Evolutionary conservation across 2,113 vertebrate species (phyloP), one percentile per base, ranked within the genome.

Genomic region (Gymnarchus niloticus): DNA sequence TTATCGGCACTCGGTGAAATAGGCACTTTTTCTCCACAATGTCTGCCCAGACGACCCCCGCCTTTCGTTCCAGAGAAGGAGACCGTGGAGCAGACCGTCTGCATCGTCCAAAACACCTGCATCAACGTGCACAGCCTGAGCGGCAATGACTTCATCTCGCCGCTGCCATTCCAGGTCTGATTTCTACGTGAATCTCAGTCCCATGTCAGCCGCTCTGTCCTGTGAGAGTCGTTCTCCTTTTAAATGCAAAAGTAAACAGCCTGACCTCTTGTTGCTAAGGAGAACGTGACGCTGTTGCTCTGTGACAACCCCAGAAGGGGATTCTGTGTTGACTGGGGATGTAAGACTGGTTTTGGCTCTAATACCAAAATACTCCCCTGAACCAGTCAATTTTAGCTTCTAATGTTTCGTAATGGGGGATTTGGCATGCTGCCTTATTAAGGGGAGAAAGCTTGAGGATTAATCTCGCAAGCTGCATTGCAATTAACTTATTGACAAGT

Each of bases 131-230:
- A 99, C 93, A 98, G 95, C 83, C 89, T 96, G 87, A 97, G 96
- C 6, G 98, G 98, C 33, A 98, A 99, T 88, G 98, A 99, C 92
- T 99, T 98, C 89, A 96, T 97, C 56, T 96, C 97, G 86, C 96
- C 98, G 19, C 92, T 99, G 52, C 98, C 98, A 59, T 99, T 99
- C 87, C 98, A 98, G 95, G 98, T 98, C 83, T 14, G 3, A 73
- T 14, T 81, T 3, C 59, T 76, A n/a, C 21, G 1, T 46, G 51
- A 41, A n/a, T 12, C n/a, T n/a, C n/a, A n/a, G n/a, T n/a, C n/a
- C n/a, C n/a, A n/a, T n/a, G 4, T 69, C 6, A 69, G 17, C 12
- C 65, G 33, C 65, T 2, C 28, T 41, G 28, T 69, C 28, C 28
- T 6, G 12, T 69, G 2, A 3, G 4, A 54, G 2, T 54, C 2